Percentiles rank a stretch among this genome's conserved stretches.
Evolutionary conservation across 2,888 invertebrate genomes (phyloP).

Genomic region (Scaptomyza tumidula): DNA sequence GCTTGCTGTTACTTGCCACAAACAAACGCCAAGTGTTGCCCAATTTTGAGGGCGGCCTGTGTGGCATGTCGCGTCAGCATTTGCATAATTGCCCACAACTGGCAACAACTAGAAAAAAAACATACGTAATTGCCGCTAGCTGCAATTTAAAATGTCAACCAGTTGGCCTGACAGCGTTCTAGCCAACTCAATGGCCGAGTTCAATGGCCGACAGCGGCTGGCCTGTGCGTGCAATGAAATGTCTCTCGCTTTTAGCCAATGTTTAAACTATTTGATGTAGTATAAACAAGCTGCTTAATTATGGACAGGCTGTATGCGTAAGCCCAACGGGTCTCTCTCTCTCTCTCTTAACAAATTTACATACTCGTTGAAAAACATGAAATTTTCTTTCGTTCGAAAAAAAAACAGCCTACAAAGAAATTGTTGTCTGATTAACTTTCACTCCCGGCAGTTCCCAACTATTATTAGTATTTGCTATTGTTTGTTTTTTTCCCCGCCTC

Average conservation of each 20-base stretch:
- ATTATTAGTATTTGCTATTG: slow-evolving; percentile 26
- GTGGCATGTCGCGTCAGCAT: slow-evolving; percentile 35
- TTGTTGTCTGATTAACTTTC: slow-evolving; percentile 61
- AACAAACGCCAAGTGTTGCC: slow-evolving; percentile 34
- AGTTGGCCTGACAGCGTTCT: slow-evolving; percentile 43
- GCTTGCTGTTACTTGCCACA: slow-evolving; percentile 17
- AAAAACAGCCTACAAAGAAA: slow-evolving; percentile 41
- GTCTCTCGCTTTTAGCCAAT: slow-evolving; percentile 37
- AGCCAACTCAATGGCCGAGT: slow-evolving; percentile 30
- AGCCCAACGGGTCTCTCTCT: slow-evolving; percentile 16
- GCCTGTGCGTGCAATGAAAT: slow-evolving; percentile 18
- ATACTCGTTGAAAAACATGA: slow-evolving; percentile 40
- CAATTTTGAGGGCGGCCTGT: slow-evolving; percentile 41
- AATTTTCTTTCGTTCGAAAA: slow-evolving; percentile 46
- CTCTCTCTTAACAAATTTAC: slow-evolving; percentile 28
- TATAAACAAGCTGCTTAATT: slow-evolving; percentile 64
- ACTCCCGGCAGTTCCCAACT: slow-evolving; percentile 55
- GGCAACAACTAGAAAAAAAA: slow-evolving; percentile 11
- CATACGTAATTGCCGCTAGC: slow-evolving; percentile 42
- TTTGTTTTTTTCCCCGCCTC: slow-evolving; percentile 17
- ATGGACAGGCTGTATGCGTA: slow-evolving; percentile 44
- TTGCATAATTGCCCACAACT: slow-evolving; percentile 49
- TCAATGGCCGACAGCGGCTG: slow-evolving; percentile 34
- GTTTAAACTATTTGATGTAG: slow-evolving; percentile 59
- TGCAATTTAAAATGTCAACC: slow-evolving; percentile 54